phyloP scores from a whole-genome alignment of 2,113 vertebrate genomes.

The Hystrix cristata region DNA sequence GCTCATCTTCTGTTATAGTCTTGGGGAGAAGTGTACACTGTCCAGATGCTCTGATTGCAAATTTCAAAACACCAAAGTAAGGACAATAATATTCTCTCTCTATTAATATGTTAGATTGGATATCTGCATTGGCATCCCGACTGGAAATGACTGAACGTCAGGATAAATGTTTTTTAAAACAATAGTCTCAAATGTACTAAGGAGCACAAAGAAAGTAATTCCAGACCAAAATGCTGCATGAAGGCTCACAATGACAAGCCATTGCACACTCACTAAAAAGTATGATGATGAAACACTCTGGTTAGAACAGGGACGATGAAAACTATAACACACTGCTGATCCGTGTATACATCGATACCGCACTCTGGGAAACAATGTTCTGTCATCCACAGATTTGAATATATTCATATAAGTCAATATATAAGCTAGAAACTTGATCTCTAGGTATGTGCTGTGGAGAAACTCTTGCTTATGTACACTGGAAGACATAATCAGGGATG shows the following conservation, averaged over 20 bases:
- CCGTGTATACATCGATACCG: not conserved
- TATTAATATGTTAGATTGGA: not conserved
- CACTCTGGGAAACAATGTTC: not conserved
- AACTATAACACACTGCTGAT: not conserved
- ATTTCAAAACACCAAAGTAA: not conserved
- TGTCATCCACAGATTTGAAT: not conserved
- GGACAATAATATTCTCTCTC: not conserved
- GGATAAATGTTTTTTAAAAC: not conserved
- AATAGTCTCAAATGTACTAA: not conserved
- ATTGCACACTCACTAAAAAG: not conserved
- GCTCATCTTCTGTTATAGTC: not conserved
- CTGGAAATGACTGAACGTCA: not conserved
- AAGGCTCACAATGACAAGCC: not conserved
- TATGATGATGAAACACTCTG: not conserved
- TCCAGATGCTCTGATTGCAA: not conserved
- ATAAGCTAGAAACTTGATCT: not conserved
- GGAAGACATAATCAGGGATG: not conserved
- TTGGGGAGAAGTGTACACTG: not conserved
- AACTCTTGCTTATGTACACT: not conserved
- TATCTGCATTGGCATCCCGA: not conserved
- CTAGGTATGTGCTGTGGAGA: not conserved
- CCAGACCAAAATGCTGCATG: not conserved
- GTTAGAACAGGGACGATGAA: not conserved
- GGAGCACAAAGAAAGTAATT: not conserved
- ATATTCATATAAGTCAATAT: not conserved